Evolutionary conservation across 2,888 invertebrate genomes (phyloP).

Genomic region (Cheilosia grossa): DNA sequence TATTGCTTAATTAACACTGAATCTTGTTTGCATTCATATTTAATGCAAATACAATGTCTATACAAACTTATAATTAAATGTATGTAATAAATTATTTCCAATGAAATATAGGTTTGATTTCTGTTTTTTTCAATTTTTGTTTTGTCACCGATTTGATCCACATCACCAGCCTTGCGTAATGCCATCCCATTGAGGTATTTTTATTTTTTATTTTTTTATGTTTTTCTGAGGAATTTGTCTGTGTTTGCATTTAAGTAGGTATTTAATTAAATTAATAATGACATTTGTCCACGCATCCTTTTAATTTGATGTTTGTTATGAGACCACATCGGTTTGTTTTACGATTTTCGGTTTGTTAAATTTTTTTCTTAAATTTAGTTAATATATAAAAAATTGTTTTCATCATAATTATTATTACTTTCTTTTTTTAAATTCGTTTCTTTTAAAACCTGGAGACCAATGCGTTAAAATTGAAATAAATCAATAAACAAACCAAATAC

Average conservation of each 20-base stretch:
- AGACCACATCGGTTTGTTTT: constrained; percentile 73
- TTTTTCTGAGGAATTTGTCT: constrained; percentile 55
- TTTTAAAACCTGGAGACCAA: constrained; percentile 81
- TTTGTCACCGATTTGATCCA: constrained; percentile 81
- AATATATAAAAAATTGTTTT: constrained; percentile 52
- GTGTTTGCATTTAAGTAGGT: constrained; percentile 43
- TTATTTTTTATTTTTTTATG: constrained; percentile 3
- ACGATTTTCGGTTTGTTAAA: background rate
- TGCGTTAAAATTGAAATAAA: constrained; percentile 57
- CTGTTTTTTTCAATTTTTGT: constrained; percentile 36
- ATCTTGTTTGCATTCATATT: constrained; percentile 48
- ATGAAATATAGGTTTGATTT: constrained; percentile 43
- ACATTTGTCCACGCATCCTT: constrained; percentile 67
- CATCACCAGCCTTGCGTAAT: constrained; percentile 81
- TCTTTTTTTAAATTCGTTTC: constrained; percentile 80
- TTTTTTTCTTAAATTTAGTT: constrained; percentile 59
- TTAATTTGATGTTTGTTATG: constrained; percentile 58
- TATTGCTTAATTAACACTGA: constrained; percentile 83
- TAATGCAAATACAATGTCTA: constrained; percentile 62
- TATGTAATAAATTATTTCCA: constrained; percentile 54
- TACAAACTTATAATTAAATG: constrained; percentile 70
- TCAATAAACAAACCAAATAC: constrained; percentile 27
- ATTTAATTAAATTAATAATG: constrained; percentile 32
- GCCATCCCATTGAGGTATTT: constrained; percentile 74
- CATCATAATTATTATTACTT: constrained; percentile 52